Base-by-base conservation (phyloP, 37 sponge, comb jelly and placozoan species). In the Haliclona indistincta region DNA sequence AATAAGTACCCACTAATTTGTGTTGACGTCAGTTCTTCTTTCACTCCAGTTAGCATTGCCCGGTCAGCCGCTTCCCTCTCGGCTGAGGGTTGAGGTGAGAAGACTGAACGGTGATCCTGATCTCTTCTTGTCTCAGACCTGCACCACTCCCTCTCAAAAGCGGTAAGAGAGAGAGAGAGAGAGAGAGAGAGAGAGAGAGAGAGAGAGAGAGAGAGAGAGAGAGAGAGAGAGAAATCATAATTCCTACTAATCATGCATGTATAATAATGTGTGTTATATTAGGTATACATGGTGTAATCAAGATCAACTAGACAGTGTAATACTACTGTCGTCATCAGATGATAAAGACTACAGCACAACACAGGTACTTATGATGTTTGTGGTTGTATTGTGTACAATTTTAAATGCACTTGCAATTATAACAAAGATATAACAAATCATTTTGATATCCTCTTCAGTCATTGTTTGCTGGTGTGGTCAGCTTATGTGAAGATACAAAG, bases 281-380 rank as follows among this genome's bases (percentile, higher is more conserved):
- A 79, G 80, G 71, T 88, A 88, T 68, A 81, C 77, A 32, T 88
- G 88, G 88, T 88, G 88, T 51, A 33, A 49, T 28, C 88, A 88
- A 35, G 83, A 77, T 23, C 73, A 76, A 8, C 83, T 82, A 7
- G 71, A 53, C 2, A 49, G 70, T 17, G 66, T 63, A 56, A 56
- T 81, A 15, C 49, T 34, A 25, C 66, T 81, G 23, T 63, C 70
- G n/a, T 45, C 69, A 26, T 54, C 56, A 4, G 83, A 77, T n/a
- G 54, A 73, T 15, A 56, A 40, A 36, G 79, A 58, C 30, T 79
- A 73, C 51, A 68, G 71, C 65, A 38, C 64, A 39, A n/a, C n/a
- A n/a, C n/a, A n/a, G n/a, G n/a, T n/a, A n/a, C n/a, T n/a, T n/a
- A 47, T 47, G 15, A 10, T 47, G 51, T 47, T 47, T 47, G 51